These are phyloP conservation scores for Lissonota sp. DNA, from an alignment of 2,888 invertebrate genomes.

Conservation along the genomic window DNA sequence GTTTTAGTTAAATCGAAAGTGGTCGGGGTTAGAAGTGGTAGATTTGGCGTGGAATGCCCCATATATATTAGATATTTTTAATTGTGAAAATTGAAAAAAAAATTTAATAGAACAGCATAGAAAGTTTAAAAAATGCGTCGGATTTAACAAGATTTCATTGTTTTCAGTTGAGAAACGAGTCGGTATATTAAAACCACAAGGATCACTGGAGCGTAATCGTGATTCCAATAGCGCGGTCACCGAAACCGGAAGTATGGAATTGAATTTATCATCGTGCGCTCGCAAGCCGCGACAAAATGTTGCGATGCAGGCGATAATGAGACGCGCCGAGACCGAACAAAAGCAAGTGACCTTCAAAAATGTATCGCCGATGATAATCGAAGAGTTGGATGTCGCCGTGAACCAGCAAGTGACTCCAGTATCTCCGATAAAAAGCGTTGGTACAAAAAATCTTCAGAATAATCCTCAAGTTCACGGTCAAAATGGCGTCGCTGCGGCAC, in stretches of 20 bases:
- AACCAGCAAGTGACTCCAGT: constrained; percentile 21
- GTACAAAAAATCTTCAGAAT: constrained; percentile 61
- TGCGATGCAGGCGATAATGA: constrained; percentile 91
- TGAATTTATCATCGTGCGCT: constrained; percentile 65
- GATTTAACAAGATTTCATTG: neutral
- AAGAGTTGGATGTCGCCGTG: constrained; percentile 69
- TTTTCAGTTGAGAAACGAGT: constrained; percentile 85
- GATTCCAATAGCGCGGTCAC: constrained; percentile 74
- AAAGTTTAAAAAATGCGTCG: neutral
- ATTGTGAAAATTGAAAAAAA: too few relatives aligned
- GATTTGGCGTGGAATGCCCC: too few relatives aligned
- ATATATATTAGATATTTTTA: too few relatives aligned
- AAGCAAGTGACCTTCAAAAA: constrained; percentile 86
- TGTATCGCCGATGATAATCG: constrained; percentile 76
- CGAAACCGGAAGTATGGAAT: constrained; percentile 71
- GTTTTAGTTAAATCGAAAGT: too few relatives aligned
- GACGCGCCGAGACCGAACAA: constrained; percentile 89
- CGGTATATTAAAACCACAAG: constrained; percentile 90
- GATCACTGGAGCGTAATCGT: constrained; percentile 88
- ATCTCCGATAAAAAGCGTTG: constrained; percentile 63
- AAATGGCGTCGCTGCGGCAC: constrained; percentile 34
- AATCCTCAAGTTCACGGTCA: constrained; percentile 25
- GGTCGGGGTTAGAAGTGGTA: too few relatives aligned
- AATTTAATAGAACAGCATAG: too few relatives aligned
- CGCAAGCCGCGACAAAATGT: constrained; percentile 88